Percentiles rank a stretch among this genome's conserved stretches.
These are phyloP conservation scores for Calephelis perditalis DNA, from an alignment of 2,888 invertebrate species.

Conservation along the genomic window DNA sequence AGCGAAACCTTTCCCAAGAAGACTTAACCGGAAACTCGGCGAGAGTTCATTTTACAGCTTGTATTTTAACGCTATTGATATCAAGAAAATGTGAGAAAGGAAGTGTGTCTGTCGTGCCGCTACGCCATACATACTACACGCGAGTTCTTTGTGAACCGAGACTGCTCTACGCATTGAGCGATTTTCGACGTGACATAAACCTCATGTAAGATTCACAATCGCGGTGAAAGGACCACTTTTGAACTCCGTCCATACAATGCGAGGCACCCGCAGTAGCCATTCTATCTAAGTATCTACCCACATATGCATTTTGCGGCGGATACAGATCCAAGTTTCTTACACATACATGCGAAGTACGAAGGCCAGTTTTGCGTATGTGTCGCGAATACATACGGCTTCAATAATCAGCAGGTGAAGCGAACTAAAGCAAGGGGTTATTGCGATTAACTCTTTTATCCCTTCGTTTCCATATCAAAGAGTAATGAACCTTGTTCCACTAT, in stretches of 20 bases:
- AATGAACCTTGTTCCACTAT: constrained; percentile 75
- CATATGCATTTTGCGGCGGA: constrained; percentile 68
- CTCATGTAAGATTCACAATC: constrained; percentile 66
- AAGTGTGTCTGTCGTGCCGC: constrained; percentile 66
- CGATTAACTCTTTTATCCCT: constrained; percentile 77
- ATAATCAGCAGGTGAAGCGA: constrained; percentile 78
- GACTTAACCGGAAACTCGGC: constrained; percentile 50
- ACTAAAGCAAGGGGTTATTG: constrained; percentile 75
- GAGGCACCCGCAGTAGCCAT: constrained; percentile 71
- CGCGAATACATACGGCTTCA: constrained; percentile 74
- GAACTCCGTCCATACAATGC: constrained; percentile 61
- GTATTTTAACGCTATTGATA: constrained; percentile 67
- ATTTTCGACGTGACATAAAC: constrained; percentile 55
- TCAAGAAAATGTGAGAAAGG: constrained; percentile 76
- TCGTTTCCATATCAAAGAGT: constrained; percentile 77
- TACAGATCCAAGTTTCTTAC: constrained; percentile 75
- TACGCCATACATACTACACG: constrained; percentile 57
- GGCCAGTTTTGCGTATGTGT: constrained; percentile 73
- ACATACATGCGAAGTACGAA: constrained; percentile 65
- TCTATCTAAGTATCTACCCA: constrained; percentile 64
- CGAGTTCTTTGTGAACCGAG: constrained; percentile 57
- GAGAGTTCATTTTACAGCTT: constrained; percentile 59
- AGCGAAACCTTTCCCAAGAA: constrained; percentile 49
- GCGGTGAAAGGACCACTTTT: constrained; percentile 57
- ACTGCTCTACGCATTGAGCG: constrained; percentile 44